Evolutionary conservation across 2,113 vertebrate species (phyloP), one percentile per base, ranked within the genome.

Genomic region (Apodemus speciosus): DNA sequence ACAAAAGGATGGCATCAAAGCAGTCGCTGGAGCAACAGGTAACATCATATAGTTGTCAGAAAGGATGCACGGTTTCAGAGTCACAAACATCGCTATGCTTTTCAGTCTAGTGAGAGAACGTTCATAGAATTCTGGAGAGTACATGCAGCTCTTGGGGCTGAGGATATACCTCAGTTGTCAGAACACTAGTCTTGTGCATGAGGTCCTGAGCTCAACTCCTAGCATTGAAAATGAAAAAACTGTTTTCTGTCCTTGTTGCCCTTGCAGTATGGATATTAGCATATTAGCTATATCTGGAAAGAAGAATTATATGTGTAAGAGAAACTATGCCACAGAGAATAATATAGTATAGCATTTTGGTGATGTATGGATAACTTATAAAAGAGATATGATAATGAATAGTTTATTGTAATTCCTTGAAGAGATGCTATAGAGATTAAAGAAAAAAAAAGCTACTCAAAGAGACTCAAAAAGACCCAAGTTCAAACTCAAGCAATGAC

Each of bases 1-100:
- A 85, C 84, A 62, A 94, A 95, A 46, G 27, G 30, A 66, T 93
- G 89, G 51, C 49, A 92, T 88, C 66, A 60, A 80, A 88, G 35
- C 94, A 35, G 62, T 85, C 85, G 27, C 60, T 89, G 40, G 43
- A 25, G 80, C 56, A 62, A 83, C 51, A 80, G 43, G 68, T 58
- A 77, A 64, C 83, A 89, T 87, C 85, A 71, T 62, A 46, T 32
- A 60, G 77, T 23, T 85, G 56, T 92, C 56, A 51, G 80, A 83
- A 75, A 64, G 46, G 20, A 46, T 75, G 38, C 71, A 84, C 83
- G 35, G 62, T 79, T 90, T 76, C 77, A 88, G 1, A 38, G 69
- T 60, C 72, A 68, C 53, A 66, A 32, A 71, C n/a, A 79, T 2
- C 13, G 46, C 92, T 46, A 68, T 53, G 35, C 51, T n/a, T 77